Base-by-base conservation (phyloP, 1,140 invertebrate genomes). In the Macrosteles quadrilineatus region DNA sequence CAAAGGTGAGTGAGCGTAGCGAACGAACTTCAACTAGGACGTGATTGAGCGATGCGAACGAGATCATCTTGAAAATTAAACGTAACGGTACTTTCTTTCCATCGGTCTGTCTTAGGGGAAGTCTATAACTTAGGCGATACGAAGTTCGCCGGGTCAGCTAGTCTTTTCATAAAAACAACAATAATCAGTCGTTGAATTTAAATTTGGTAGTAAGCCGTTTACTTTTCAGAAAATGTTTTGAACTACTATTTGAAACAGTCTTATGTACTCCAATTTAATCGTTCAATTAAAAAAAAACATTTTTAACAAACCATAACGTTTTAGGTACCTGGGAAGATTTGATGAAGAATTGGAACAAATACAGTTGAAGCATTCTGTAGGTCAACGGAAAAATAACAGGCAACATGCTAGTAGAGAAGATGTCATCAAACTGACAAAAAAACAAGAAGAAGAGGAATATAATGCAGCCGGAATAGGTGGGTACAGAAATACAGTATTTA, bases 271-370 rank as follows among this genome's bases (percentile, higher is more conserved):
- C 9, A 17, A 43, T 43, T 43, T 11, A 43, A 17, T 17, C 36
- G 9, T 43, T 43, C 36, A 43, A 43, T 43, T 17, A 9, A 9
- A 43, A 43, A 43, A 11, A 17, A 43, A 43, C 17, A 43, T 17
- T 11, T 9, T 43, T 43, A 17, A 9, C 36, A 17, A n/a, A n/a
- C n/a, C n/a, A n/a, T n/a, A n/a, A n/a, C n/a, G n/a, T 70, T 76
- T 12, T 55, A 85, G 83, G 64, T 87, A 86, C 73, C 79, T 89
- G 62, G 73, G 78, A 1, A 81, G 91, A 59, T 90, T 93, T 80
- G 86, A 92, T 75, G 89, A 91, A 71, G 91, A 94, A 82, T 77
- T 92, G 31, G 85, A 88, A 73, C 89, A 91, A 79, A 93, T 94
- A 75, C 76, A 80, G 23, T 80, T 92, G 2, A 92, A 92, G 77